Base-by-base conservation (phyloP, 2,113 vertebrate species). In the Microtus oregoni region DNA sequence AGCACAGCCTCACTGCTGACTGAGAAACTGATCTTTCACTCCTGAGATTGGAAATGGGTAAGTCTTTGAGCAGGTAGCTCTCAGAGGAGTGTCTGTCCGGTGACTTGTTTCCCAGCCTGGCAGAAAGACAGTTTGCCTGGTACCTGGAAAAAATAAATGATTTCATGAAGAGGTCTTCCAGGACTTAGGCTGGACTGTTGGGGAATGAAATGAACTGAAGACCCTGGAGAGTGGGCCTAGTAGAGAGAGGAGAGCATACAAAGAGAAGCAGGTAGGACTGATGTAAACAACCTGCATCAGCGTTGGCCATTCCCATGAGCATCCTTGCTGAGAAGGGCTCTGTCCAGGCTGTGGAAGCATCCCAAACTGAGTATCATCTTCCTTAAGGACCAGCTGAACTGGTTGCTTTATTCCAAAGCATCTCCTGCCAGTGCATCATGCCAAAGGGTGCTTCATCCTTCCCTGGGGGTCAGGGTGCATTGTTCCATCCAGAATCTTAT, bases 71-170 rank as follows among this genome's bases (percentile, higher is more conserved):
- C 14, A 86, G 38, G 44, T 38, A 58, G 4, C 44, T 47, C 32
- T 79, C 47, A 9, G 38, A 58, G 38, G 12, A 77, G 12, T 52
- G 17, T 47, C 15, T n/a, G 4, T 81, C 91, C 28, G 13, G 35
- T 47, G 35, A 28, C 11, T 82, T 87, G 50, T 63, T 93, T 72
- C 32, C 90, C 86, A 90, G 17, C 7, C 72, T 89, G 58, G 85
- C 83, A 89, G 85, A 68, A 41, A 7, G 24, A 82, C 30, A 38
- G 20, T 75, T 83, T 95, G 22, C 44, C 38, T 81, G 79, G 67
- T 61, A 28, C 92, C 58, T 88, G 30, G 61, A 55, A 44, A 44
- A n/a, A 17, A 30, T 93, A 32, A 73, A 61, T 78, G 7, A 55
- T 11, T 70, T 52, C 83, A 72, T 52, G 7, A 82, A 44, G 70